A percentile compares a stretch with the other conserved stretches of the same genome.
Evolutionary conservation across 2,113 vertebrate species (phyloP).

Genomic region (Dascyllus trimaculatus): DNA sequence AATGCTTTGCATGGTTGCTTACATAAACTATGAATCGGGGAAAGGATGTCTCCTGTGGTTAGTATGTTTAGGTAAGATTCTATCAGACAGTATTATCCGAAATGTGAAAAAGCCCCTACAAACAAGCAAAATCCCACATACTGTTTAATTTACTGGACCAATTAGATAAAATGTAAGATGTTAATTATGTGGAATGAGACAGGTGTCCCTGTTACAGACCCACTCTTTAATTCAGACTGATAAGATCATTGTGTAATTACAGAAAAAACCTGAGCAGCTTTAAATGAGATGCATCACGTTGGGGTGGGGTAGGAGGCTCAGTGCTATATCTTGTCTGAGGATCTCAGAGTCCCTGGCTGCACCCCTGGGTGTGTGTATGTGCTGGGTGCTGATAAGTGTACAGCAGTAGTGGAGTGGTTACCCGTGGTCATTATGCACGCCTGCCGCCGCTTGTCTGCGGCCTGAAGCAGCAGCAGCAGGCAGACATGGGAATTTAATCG

Average conservation of each 20-base stretch:
- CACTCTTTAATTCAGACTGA: background rate
- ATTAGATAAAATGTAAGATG: background rate
- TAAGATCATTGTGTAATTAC: too few relatives aligned
- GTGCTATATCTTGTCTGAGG: too few relatives aligned
- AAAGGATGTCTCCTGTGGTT: too few relatives aligned
- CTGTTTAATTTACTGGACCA: too few relatives aligned
- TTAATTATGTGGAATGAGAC: background rate
- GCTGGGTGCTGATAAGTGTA: constrained; percentile 19
- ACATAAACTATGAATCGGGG: too few relatives aligned
- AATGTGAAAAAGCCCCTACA: too few relatives aligned
- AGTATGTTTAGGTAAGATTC: too few relatives aligned
- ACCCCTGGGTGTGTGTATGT: background rate
- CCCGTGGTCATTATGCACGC: constrained; percentile 3
- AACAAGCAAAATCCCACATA: too few relatives aligned
- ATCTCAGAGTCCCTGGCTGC: too few relatives aligned
- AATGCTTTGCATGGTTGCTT: too few relatives aligned
- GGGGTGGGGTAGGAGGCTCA: too few relatives aligned
- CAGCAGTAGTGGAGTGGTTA: background rate
- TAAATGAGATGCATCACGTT: background rate
- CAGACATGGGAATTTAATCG: constrained; percentile 52
- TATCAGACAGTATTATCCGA: too few relatives aligned
- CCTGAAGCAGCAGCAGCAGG: background rate
- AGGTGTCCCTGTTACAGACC: background rate
- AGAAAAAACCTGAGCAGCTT: background rate
- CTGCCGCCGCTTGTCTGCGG: constrained; percentile 11